Evolutionary conservation across 2,797 vertebrate species (phyloP).

Genomic region (Trachops cirrhosus): DNA sequence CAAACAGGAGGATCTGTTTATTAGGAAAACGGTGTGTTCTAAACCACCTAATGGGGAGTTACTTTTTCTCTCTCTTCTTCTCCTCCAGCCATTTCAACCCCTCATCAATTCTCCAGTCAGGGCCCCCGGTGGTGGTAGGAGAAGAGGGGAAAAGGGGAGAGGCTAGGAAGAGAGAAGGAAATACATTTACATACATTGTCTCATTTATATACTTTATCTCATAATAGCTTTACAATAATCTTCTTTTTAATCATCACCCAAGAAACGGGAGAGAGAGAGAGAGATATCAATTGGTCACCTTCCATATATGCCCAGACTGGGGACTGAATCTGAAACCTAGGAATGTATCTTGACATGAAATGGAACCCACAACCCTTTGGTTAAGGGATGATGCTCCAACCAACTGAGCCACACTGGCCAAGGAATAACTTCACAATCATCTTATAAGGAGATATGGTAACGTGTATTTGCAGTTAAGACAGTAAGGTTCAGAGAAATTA

Average conservation of each 20-base stretch:
- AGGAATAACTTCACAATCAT: not conserved
- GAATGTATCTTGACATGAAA: not conserved
- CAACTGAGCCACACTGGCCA: not conserved
- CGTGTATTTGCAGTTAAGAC: not conserved
- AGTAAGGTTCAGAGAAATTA: constrained; percentile 26
- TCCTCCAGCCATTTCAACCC: not conserved
- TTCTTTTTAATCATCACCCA: not conserved
- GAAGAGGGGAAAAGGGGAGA: not conserved
- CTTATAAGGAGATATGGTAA: not conserved
- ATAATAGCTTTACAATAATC: not conserved
- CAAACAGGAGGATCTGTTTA: constrained; percentile 37
- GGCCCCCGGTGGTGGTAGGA: not conserved
- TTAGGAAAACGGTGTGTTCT: constrained; percentile 18
- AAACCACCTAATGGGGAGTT: constrained; percentile 28
- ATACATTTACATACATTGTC: not conserved
- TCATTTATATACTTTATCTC: not conserved
- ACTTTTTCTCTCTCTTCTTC: constrained; percentile 30
- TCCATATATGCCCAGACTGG: not conserved
- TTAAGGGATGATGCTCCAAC: too few species aligned
- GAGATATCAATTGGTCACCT: not conserved
- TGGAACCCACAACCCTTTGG: not conserved
- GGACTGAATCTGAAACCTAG: not conserved
- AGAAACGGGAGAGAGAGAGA: too few species aligned
- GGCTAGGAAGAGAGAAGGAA: not conserved
- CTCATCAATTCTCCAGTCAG: not conserved